Evolutionary conservation across 2,888 invertebrate genomes (phyloP).

Genomic region (Teleiodes luculella): DNA sequence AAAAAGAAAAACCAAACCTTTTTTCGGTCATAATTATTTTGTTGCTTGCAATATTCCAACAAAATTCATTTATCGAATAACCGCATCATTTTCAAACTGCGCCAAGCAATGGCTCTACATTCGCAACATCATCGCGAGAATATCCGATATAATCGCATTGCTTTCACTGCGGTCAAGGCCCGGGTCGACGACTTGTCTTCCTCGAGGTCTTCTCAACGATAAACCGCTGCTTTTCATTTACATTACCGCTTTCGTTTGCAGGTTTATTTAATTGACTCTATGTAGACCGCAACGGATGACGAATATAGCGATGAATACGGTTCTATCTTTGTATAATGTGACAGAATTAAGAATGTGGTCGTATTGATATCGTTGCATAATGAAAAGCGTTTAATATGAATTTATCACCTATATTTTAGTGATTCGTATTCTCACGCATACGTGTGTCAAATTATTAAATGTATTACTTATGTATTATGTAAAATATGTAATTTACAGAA

Average conservation of each 20-base stretch:
- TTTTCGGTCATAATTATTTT: too few species aligned
- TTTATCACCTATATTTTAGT: background rate
- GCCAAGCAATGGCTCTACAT: background rate
- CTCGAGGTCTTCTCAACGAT: background rate
- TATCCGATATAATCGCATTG: constrained; percentile 16
- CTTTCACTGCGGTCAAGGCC: constrained; percentile 64
- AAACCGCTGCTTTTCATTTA: background rate
- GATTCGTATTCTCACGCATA: background rate
- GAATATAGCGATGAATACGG: background rate
- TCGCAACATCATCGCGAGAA: constrained; percentile 6
- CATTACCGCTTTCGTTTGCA: constrained; percentile 24
- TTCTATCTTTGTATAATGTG: background rate
- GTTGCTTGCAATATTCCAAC: background rate
- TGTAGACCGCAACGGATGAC: background rate
- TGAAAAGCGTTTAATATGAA: background rate
- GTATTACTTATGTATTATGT: too few species aligned
- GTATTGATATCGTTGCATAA: constrained; percentile 1
- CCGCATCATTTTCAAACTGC: background rate
- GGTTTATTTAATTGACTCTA: background rate
- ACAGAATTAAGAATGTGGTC: constrained; percentile 2
- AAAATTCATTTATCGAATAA: background rate
- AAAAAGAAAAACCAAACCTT: too few species aligned
- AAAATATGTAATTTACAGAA: too few species aligned
- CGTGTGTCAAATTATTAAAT: background rate
- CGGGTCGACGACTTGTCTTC: constrained; percentile 42